Percentiles rank a stretch among this genome's conserved stretches.
phyloP scores from a whole-genome alignment of 1,140 invertebrate genomes.

The Aphaenogaster ashmeadi region DNA sequence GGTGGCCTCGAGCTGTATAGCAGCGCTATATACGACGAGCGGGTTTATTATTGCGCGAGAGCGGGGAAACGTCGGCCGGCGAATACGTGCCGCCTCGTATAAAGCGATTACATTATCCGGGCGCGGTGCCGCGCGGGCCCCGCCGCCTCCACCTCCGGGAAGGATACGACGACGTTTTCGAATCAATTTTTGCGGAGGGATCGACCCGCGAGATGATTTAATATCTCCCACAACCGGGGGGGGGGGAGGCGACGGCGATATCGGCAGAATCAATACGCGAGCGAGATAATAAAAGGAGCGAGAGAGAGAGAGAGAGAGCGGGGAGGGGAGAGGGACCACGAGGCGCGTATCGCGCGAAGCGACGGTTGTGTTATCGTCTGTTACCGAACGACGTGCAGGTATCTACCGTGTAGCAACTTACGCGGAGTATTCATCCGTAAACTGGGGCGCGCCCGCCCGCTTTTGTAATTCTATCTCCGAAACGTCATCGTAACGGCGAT shows the following conservation, averaged over 20 bases:
- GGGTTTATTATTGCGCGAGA: slow-evolving; percentile 47
- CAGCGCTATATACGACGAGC: slow-evolving; percentile 17
- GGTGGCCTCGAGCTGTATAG: slow-evolving; percentile 20
- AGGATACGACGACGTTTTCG: neutral
- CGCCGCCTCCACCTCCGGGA: neutral
- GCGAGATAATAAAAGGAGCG: slow-evolving; percentile 47
- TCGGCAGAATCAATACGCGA: slow-evolving; percentile 49
- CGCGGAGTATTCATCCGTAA: slow-evolving; percentile 58
- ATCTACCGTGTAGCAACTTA: slow-evolving; percentile 29
- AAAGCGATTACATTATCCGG: slow-evolving; percentile 34
- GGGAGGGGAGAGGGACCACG: neutral
- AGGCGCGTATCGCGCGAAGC: neutral
- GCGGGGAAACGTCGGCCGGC: neutral
- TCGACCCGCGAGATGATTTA: slow-evolving; percentile 27
- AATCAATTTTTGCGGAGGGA: neutral
- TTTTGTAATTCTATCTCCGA: slow-evolving; percentile 66
- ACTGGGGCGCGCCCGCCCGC: slow-evolving; percentile 67
- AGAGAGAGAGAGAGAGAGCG: neutral
- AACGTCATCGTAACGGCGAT: slow-evolving; percentile 62
- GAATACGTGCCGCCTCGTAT: slow-evolving; percentile 18
- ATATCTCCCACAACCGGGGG: neutral
- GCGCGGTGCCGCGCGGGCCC: neutral
- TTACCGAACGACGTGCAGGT: slow-evolving; percentile 35
- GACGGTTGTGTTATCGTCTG: slow-evolving; percentile 54
- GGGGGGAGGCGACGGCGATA: neutral